Evolutionary conservation across 2,113 vertebrate genomes (phyloP).

Genomic region (Pterophyllum scalare): DNA sequence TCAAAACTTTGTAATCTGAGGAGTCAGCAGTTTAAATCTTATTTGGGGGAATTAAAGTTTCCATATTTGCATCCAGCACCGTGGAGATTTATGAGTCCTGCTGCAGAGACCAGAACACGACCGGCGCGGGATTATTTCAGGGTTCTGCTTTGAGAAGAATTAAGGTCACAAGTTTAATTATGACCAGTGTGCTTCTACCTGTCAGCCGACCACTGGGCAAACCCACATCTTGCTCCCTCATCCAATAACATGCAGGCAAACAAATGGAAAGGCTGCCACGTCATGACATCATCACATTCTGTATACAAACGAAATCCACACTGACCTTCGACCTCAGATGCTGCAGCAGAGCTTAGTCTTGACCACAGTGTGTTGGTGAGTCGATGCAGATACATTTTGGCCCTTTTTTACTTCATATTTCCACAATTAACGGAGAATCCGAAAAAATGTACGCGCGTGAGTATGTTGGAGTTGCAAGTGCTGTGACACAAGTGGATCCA

Average conservation of each 20-base stretch:
- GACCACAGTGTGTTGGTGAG: background rate
- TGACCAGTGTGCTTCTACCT: background rate
- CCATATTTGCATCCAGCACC: background rate
- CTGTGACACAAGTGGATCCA: slow-evolving; percentile 21
- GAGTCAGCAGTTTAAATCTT: background rate
- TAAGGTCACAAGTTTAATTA: background rate
- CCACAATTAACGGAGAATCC: background rate
- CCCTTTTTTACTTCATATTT: background rate
- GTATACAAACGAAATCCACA: background rate
- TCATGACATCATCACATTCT: background rate
- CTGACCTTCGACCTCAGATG: slow-evolving; percentile 40
- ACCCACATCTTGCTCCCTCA: background rate
- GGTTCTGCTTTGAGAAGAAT: background rate
- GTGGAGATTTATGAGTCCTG: background rate
- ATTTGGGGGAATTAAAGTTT: background rate
- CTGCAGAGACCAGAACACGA: background rate
- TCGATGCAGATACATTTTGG: slow-evolving; percentile 19
- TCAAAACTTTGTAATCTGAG: background rate
- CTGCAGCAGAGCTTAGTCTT: background rate
- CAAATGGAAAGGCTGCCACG: background rate
- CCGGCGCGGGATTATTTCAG: background rate
- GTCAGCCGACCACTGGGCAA: background rate
- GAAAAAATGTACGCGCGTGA: background rate
- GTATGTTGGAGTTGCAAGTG: background rate
- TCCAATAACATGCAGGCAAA: background rate